These are phyloP conservation scores for Triops cancriformis DNA, from an alignment of 1,140 invertebrate species.

Conservation along the genomic window DNA sequence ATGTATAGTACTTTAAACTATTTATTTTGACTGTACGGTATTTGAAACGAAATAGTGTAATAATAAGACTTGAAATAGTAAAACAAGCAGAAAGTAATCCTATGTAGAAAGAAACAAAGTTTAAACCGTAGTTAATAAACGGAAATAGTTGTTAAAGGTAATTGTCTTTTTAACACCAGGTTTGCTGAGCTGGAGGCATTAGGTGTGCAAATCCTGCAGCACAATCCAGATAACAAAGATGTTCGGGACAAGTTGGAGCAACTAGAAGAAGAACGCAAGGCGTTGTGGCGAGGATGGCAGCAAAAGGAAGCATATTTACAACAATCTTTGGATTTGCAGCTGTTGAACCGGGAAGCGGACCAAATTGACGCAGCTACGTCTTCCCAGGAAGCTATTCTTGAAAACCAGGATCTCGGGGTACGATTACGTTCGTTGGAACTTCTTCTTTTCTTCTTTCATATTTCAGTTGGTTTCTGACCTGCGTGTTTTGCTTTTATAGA, in stretches of 20 bases:
- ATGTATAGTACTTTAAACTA: background rate
- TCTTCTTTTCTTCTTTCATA: constrained; percentile 15
- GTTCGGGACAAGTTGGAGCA: constrained; percentile 60
- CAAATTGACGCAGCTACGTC: constrained; percentile 92
- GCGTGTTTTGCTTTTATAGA: constrained; percentile 42
- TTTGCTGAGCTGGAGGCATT: constrained; percentile 31
- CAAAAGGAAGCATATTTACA: constrained; percentile 73
- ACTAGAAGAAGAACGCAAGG: constrained; percentile 63
- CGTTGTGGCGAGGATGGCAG: constrained; percentile 63
- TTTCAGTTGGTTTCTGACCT: constrained; percentile 7
- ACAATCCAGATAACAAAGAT: constrained; percentile 52
- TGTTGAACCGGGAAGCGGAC: constrained; percentile 93
- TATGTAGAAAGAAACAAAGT: too few relatives aligned
- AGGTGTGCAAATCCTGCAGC: constrained; percentile 30
- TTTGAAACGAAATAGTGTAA: too few relatives aligned
- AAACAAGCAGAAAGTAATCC: too few relatives aligned
- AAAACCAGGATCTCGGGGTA: constrained; percentile 78
- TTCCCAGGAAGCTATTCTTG: constrained; percentile 86
- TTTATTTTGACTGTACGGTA: too few relatives aligned
- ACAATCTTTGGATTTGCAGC: constrained; percentile 75
- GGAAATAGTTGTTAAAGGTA: constrained; percentile 38
- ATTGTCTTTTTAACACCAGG: constrained; percentile 40
- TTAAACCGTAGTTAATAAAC: too few relatives aligned
- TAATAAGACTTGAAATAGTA: too few relatives aligned
- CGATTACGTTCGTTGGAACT: constrained; percentile 36